phyloP scores from a whole-genome alignment of 2,113 vertebrate genomes.

The Tachycineta bicolor region DNA sequence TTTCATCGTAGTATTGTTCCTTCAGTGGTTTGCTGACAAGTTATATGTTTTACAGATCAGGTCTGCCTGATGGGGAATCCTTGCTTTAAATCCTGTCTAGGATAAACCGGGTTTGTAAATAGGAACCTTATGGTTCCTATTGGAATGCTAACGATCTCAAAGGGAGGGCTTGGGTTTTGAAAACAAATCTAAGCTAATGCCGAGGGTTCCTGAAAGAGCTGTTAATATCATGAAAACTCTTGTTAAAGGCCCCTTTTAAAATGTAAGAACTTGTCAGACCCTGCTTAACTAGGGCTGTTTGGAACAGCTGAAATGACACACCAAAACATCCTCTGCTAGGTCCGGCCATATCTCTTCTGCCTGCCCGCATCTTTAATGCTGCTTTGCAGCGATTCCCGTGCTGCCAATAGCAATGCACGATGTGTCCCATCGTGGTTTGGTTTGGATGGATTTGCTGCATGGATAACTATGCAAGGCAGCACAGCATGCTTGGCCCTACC shows the following conservation, averaged over 20 bases:
- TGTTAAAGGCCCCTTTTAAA: background rate
- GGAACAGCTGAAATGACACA: background rate
- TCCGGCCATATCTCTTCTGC: background rate
- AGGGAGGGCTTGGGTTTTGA: slow-evolving; percentile 32
- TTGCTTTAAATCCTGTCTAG: background rate
- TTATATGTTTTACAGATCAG: slow-evolving; percentile 7
- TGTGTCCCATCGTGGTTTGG: background rate
- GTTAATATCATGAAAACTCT: slow-evolving; percentile 11
- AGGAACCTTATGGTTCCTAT: background rate
- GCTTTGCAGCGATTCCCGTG: background rate
- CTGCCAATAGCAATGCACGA: background rate
- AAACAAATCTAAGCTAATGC: slow-evolving; percentile 12
- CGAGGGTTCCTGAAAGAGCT: background rate
- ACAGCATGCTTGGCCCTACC: background rate
- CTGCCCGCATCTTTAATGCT: background rate
- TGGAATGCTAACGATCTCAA: slow-evolving; percentile 17
- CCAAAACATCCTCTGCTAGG: background rate
- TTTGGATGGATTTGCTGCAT: background rate
- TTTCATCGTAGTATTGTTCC: background rate
- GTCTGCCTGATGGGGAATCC: slow-evolving; percentile 24
- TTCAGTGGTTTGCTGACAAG: background rate
- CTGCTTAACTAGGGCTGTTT: background rate
- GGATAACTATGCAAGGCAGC: background rate
- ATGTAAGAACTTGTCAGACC: background rate
- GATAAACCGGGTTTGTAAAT: background rate